A percentile compares a stretch with the other conserved stretches of the same genome.
These are phyloP conservation scores for Callipepla squamata DNA, from an alignment of 2,113 vertebrate species.

Conservation along the genomic window DNA sequence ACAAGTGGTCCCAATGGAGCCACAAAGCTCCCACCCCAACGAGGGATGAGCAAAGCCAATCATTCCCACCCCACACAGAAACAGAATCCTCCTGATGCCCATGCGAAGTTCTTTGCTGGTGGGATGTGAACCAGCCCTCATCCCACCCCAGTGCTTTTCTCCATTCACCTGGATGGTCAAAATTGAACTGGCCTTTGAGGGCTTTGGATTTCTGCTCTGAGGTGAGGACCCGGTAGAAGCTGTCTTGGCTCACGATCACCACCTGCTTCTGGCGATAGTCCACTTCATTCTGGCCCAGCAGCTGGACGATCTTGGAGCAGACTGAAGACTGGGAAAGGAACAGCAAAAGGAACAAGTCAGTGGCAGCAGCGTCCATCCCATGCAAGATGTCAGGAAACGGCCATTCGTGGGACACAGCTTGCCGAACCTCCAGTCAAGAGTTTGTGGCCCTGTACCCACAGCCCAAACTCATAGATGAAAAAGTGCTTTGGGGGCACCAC, in stretches of 20 bases:
- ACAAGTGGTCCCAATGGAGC: not conserved
- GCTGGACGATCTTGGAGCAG: slow-evolving; percentile 95
- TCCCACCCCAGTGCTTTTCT: not conserved
- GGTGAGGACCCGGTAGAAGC: slow-evolving; percentile 95
- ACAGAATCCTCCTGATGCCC: not conserved
- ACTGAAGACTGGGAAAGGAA: slow-evolving; percentile 87
- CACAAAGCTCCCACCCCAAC: not conserved
- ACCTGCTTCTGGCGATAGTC: slow-evolving; percentile 94
- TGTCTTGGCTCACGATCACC: slow-evolving; percentile 97
- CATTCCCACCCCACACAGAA: not conserved
- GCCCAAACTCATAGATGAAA: not conserved
- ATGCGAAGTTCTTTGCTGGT: not conserved
- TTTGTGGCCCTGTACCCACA: not conserved
- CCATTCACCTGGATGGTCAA: slow-evolving; percentile 94
- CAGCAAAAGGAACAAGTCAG: not conserved
- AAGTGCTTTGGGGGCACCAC: not conserved
- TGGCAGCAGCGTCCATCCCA: not conserved
- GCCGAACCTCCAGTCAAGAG: not conserved
- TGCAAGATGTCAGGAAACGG: not conserved
- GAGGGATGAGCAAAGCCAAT: not conserved
- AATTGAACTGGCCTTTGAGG: slow-evolving; percentile 96
- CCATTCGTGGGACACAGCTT: not conserved
- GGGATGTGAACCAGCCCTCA: not conserved
- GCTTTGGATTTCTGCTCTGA: slow-evolving; percentile 95
- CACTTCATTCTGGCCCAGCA: slow-evolving; percentile 96